Evolutionary conservation across 2,888 invertebrate genomes (phyloP).

Genomic region (Cryptus viduatorius): DNA sequence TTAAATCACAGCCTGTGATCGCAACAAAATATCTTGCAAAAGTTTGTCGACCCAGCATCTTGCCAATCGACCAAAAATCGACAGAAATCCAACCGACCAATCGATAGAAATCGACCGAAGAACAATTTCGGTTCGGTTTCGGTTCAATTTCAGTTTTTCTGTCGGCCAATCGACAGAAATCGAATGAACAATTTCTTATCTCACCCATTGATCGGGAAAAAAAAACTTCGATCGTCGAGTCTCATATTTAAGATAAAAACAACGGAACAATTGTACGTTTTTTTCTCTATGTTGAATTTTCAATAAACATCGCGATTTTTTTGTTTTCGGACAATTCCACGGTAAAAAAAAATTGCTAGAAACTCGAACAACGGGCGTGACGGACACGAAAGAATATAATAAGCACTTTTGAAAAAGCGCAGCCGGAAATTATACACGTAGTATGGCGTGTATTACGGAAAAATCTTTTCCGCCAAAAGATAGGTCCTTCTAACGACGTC

Average conservation of each 20-base stretch:
- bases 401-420: neutral
- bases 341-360: neutral
- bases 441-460: neutral
- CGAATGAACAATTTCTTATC: no score
- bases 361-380: neutral
- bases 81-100: no score
- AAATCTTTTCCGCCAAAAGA: constrained; percentile 14
- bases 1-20: no score
- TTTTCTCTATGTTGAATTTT: neutral
- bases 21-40: no score
- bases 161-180: no score
- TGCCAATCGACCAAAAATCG: no score
- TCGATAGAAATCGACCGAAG: neutral
- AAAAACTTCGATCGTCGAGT: no score
- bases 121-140: no score
- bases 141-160: no score
- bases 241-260: no score
- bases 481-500: neutral
- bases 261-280: neutral
- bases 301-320: neutral
- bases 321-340: neutral
- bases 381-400: constrained; percentile 8
- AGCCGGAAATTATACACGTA: constrained; percentile 26
- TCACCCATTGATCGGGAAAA: no score
- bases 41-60: no score